A percentile compares a stretch with the other conserved stretches of the same genome.
These are phyloP conservation scores for Scolanthus callimorphus DNA, from an alignment of 92 coral and sea anemone genomes.

Conservation along the genomic window DNA sequence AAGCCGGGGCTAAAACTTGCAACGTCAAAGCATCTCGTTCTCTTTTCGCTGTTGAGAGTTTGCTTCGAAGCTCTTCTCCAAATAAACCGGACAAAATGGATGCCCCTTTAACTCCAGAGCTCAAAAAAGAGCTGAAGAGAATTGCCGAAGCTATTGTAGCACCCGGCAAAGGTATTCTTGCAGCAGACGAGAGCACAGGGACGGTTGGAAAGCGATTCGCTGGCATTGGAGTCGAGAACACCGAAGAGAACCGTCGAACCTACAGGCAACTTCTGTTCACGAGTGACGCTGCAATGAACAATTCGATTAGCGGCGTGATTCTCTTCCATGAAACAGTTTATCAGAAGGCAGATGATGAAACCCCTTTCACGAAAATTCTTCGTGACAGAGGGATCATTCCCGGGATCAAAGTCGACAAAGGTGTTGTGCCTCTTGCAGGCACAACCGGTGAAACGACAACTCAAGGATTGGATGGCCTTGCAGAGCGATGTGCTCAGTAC, in stretches of 20 bases:
- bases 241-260: conserved; percentile 90
- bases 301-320: conserved; percentile 88
- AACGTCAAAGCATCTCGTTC: not conserved
- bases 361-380: conserved; percentile 83
- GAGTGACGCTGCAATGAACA: conserved; percentile 57
- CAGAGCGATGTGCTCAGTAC: conserved; percentile 94
- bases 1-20: not conserved
- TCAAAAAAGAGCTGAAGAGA: conserved; percentile 81
- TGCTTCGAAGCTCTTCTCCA: not conserved
- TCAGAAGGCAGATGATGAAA: conserved; percentile 99
- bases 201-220: conserved; percentile 95
- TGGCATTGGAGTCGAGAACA: conserved; percentile 87
- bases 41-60: not conserved
- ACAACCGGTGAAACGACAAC: conserved; percentile 81
- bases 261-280: conserved; percentile 98
- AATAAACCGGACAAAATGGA: conserved; percentile 62
- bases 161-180: conserved; percentile 94
- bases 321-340: conserved; percentile 94
- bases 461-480: conserved; percentile 90
- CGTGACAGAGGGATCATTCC: conserved; percentile 80
- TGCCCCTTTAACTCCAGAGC: conserved; percentile 94
- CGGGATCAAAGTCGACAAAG: conserved; percentile 98
- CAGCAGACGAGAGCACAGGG: conserved; percentile 99
- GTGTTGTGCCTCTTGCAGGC: conserved; percentile 96
- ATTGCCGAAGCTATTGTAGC: conserved; percentile 94